Percentiles rank a stretch among this genome's conserved stretches.
Evolutionary conservation across 2,113 vertebrate species (phyloP).

Genomic region (Lepisosteus oculatus): DNA sequence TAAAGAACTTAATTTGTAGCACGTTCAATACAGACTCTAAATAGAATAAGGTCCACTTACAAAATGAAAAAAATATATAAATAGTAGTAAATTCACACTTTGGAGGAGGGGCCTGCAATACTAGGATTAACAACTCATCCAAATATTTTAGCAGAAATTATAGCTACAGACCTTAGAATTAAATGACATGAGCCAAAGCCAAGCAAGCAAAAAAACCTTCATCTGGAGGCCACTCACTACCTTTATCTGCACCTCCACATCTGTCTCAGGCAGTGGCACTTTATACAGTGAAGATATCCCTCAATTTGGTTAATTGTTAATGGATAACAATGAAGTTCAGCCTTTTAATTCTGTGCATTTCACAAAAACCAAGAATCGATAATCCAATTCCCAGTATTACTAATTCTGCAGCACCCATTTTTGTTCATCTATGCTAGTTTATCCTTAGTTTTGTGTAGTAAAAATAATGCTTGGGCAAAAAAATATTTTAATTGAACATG

Average conservation of each 20-base stretch:
- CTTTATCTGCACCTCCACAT: constrained; percentile 54
- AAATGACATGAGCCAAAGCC: constrained; percentile 16
- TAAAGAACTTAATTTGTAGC: too few relatives aligned
- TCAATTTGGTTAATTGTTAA: not conserved
- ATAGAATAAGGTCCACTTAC: constrained; percentile 6
- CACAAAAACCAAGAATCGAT: constrained; percentile 27
- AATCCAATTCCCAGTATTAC: constrained; percentile 35
- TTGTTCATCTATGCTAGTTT: constrained; percentile 30
- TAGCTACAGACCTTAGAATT: constrained; percentile 8
- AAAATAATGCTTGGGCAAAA: constrained; percentile 52
- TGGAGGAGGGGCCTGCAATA: constrained; percentile 9
- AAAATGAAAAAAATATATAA: not conserved
- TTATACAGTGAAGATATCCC: constrained; percentile 10
- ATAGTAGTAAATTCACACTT: constrained; percentile 12
- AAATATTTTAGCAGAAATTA: constrained; percentile 15
- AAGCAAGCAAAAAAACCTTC: constrained; percentile 24
- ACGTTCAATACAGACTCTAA: too few relatives aligned
- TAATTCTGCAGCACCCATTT: constrained; percentile 29
- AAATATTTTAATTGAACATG: constrained; percentile 36
- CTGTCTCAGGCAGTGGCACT: constrained; percentile 47
- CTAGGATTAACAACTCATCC: constrained; percentile 22
- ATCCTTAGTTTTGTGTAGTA: constrained; percentile 35
- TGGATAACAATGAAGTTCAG: constrained; percentile 20
- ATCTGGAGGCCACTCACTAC: constrained; percentile 44
- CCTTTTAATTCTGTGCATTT: constrained; percentile 40